phyloP scores from a whole-genome alignment of 2,113 vertebrate species.

The Ranitomeya imitator region DNA sequence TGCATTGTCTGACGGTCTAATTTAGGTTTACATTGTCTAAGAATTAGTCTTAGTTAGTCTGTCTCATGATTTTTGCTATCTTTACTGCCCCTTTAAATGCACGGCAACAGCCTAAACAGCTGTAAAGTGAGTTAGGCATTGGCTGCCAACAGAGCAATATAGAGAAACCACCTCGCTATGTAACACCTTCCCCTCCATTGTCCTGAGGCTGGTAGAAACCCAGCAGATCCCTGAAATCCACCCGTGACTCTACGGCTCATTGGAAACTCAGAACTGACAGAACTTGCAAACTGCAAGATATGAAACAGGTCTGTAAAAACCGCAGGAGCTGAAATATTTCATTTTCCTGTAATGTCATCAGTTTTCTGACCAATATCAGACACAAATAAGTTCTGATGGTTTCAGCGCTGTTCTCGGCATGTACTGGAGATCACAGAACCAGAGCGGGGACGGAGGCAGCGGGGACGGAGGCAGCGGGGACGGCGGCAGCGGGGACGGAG shows the following conservation, averaged over 20 bases:
- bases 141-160: conserved; percentile 22
- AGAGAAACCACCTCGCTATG: conserved; percentile 19
- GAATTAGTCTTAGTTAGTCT: too few relatives aligned
- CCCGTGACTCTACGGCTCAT: background rate
- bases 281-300: conserved; percentile 11
- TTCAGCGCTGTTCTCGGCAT: background rate
- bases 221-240: background rate
- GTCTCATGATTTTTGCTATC: background rate
- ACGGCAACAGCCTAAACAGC: background rate
- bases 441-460: background rate
- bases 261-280: conserved; percentile 7
- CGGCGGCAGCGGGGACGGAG: too few relatives aligned
- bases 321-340: conserved; percentile 26
- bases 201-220: conserved; percentile 1
- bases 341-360: conserved; percentile 48
- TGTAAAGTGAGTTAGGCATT: background rate
- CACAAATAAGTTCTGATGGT: conserved; percentile 13
- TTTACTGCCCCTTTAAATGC: background rate
- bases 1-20: too few relatives aligned
- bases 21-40: too few relatives aligned
- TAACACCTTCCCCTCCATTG: conserved; percentile 28
- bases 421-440: background rate
- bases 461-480: too few relatives aligned
- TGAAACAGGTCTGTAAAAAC: conserved; percentile 45
- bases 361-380: conserved; percentile 25